Base-by-base conservation (phyloP, 2,797 vertebrate genomes). In the Rallus crepitans region DNA sequence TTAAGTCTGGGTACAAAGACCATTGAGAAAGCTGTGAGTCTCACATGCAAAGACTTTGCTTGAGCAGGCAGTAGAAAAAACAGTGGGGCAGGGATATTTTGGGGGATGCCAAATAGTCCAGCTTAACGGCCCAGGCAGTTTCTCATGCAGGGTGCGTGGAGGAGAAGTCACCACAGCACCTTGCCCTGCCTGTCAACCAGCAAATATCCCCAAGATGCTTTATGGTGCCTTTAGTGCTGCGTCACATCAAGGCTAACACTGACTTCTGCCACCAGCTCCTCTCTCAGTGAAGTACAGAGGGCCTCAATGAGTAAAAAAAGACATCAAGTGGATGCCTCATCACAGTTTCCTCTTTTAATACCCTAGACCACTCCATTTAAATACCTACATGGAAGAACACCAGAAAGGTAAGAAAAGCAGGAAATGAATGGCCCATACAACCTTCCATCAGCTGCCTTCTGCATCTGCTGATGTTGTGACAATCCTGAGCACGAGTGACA, bases 1-100 rank as follows among this genome's bases (percentile, higher is more conserved):
- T 7, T 45, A 17, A 2, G 2, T 12, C 7, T 52, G 35, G 12
- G 21, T 50, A 77, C 9, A 21, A 90, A 65, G 42, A 60, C 15
- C 12, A 18, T 1, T 5, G 40, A 40, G 15, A 63, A 15, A 69
- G 8, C 1, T n/a, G 30, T 14, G 23, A 89, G 31, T 12, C 11
- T 64, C 40, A 25, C 10, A 69, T 87, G 13, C 7, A 42, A 66
- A 64, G 39, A 48, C 15, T 18, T 79, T 45, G 16, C 24, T 69
- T 55, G n/a, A 60, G 11, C 6, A 79, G 39, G 57, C 39, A 59
- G 42, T 0, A 2, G 23, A 27, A 87, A 65, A 37, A 45, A 5
- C 30, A 64, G 5, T 0, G 0, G n/a, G 15, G 12, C 20, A 71
- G 39, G 35, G 39, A 48, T 37, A 47, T 57, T 35, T 7, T 31